Conservation (phyloP, 2,797 vertebrate species). For the Pseudochirops cupreus region DNA sequence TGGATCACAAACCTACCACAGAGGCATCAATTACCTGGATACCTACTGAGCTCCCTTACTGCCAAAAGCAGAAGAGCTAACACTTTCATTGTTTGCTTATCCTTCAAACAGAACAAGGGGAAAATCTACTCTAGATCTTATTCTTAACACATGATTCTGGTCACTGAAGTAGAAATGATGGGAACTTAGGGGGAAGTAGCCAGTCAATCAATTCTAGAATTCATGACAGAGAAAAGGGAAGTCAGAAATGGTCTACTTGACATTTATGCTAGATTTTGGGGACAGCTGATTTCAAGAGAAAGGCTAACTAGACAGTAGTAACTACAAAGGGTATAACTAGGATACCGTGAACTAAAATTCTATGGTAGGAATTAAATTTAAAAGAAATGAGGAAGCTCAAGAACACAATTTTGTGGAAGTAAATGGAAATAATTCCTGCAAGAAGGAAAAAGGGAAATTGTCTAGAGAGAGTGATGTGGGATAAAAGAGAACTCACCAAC, state of each 20-base stretch:
- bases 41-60: not conserved
- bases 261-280: not conserved
- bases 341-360: not conserved
- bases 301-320: too few species aligned
- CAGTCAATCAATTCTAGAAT: not conserved
- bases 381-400: not conserved
- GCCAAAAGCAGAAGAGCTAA: not conserved
- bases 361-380: not conserved
- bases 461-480: not conserved
- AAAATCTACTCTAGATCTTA: not conserved
- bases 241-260: not conserved
- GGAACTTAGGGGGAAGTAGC: not conserved
- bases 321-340: not conserved
- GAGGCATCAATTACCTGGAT: not conserved
- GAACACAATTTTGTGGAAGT: not conserved
- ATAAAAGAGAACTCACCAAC: not conserved
- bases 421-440: not conserved
- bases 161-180: not conserved
- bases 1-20: not conserved
- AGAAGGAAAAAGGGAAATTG: not conserved
- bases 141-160: not conserved
- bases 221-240: not conserved
- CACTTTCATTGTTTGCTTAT: not conserved
- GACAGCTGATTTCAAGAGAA: not conserved
- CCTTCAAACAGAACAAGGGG: not conserved